Conservation (phyloP, 2,113 vertebrate genomes). For the Tyrannus savana region DNA sequence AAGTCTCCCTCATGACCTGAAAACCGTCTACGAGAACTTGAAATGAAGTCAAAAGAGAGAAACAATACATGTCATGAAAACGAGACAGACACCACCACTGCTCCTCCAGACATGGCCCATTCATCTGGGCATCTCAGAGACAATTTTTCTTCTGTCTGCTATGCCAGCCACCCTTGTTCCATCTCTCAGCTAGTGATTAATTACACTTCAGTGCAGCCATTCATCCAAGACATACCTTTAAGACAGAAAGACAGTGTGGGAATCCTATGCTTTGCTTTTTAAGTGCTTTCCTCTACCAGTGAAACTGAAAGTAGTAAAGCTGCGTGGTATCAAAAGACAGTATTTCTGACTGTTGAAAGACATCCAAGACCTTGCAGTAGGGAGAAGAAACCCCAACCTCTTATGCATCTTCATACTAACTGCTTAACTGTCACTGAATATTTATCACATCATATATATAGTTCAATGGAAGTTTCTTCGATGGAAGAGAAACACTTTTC, state of each 20-base stretch:
- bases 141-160: constrained; percentile 11
- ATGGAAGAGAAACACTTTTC: background rate
- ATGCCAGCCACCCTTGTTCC: background rate
- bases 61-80: background rate
- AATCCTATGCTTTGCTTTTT: background rate
- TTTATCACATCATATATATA: background rate
- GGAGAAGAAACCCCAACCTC: background rate
- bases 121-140: background rate
- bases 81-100: background rate
- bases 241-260: constrained; percentile 4
- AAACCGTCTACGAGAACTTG: background rate
- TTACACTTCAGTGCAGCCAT: constrained; percentile 24
- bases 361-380: background rate
- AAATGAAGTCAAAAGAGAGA: constrained; percentile 18
- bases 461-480: background rate
- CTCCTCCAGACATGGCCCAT: background rate
- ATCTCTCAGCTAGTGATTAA: constrained; percentile 14
- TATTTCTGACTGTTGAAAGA: background rate
- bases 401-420: background rate
- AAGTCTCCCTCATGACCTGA: background rate
- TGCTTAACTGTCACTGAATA: background rate
- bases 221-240: background rate
- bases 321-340: background rate
- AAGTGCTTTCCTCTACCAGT: background rate
- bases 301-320: constrained; percentile 25